Evolutionary conservation across 2,113 vertebrate genomes (phyloP).

Genomic region (Aix galericulata): DNA sequence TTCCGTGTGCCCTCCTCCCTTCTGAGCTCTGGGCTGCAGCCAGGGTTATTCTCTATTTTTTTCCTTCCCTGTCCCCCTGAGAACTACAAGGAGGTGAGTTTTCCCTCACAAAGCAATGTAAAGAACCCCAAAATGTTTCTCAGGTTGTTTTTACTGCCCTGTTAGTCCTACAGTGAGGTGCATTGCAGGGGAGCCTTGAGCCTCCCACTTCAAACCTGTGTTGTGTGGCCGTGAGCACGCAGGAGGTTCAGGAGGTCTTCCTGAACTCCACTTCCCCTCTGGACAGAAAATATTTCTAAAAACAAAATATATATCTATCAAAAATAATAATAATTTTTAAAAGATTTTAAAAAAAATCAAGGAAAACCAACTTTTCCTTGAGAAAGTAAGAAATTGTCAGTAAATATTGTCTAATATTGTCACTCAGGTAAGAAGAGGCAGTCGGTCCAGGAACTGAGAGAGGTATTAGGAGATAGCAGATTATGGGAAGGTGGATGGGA

Average conservation of each 20-base stretch:
- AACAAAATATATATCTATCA: not conserved
- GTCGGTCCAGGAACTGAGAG: not conserved
- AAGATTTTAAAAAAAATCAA: no score
- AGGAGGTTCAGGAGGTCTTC: not conserved
- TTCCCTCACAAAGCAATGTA: not conserved
- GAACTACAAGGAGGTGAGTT: not conserved
- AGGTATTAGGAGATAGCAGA: not conserved
- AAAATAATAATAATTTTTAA: no score
- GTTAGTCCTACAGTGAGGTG: accelerated
- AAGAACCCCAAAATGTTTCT: not conserved
- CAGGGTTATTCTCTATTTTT: not conserved
- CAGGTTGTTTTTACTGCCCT: no score
- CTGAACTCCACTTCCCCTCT: not conserved
- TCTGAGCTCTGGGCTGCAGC: not conserved
- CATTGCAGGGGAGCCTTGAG: not conserved
- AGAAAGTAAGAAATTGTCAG: no score
- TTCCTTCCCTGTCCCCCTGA: no score
- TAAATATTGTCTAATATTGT: not conserved
- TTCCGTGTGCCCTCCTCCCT: accelerated
- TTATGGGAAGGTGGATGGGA: not conserved
- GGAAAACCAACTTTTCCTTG: not conserved
- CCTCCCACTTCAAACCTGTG: not conserved
- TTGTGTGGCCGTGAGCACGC: not conserved
- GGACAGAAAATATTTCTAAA: not conserved
- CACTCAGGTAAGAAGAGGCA: not conserved